Evolutionary conservation across 2,888 invertebrate species (phyloP).

Genomic region (Calameuta idolon): DNA sequence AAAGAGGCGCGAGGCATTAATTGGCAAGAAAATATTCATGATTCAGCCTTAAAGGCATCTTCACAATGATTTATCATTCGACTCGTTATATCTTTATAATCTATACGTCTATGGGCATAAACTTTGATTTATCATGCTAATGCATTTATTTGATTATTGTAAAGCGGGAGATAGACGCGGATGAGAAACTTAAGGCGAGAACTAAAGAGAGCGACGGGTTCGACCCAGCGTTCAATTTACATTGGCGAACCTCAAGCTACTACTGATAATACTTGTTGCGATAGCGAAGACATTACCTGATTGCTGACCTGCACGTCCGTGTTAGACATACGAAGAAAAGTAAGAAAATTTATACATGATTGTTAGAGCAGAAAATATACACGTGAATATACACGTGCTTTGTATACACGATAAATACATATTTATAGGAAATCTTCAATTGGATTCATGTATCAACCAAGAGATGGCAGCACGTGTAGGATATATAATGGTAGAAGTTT

Average conservation of each 20-base stretch:
- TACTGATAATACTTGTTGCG: neutral
- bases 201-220: neutral
- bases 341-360: slow-evolving; percentile 13
- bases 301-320: slow-evolving; percentile 32
- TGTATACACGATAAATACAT: neutral
- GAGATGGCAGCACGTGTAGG: neutral
- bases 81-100: neutral
- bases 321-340: slow-evolving; percentile 28
- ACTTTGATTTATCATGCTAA: neutral
- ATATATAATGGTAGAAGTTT: neutral
- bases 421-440: neutral
- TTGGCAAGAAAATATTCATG: neutral
- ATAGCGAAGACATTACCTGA: slow-evolving; percentile 30
- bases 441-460: neutral
- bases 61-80: neutral
- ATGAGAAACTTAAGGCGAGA: neutral
- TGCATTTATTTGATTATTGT: neutral
- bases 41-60: neutral
- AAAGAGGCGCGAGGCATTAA: neutral
- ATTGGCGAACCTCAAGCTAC: neutral
- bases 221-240: neutral
- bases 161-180: neutral
- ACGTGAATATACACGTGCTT: neutral
- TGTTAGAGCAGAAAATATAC: neutral
- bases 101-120: neutral